phyloP scores from a whole-genome alignment of 2,113 vertebrate genomes.

The Machaerirhynchus nigripectus region DNA sequence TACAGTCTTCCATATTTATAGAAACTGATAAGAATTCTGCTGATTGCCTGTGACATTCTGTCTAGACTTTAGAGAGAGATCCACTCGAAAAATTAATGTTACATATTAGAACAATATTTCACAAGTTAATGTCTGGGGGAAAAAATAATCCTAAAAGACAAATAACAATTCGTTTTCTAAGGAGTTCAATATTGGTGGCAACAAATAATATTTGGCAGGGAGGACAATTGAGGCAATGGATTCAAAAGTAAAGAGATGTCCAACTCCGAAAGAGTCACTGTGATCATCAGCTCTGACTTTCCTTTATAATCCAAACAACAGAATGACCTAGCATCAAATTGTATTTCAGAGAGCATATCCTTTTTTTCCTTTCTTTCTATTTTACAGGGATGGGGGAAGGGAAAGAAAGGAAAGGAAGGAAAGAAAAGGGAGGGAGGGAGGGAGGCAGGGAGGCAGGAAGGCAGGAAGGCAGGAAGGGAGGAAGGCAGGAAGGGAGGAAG shows the following conservation, averaged over 20 bases:
- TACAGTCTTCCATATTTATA: constrained; percentile 58
- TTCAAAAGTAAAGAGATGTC: background rate
- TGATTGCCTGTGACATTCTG: constrained; percentile 69
- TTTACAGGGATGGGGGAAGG: background rate
- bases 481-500: background rate
- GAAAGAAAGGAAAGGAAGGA: background rate
- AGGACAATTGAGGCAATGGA: background rate
- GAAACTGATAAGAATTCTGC: constrained; percentile 63
- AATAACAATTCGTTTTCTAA: background rate
- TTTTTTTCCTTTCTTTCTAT: background rate
- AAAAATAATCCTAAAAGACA: constrained; percentile 51
- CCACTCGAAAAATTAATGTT: constrained; percentile 30
- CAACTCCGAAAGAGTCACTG: background rate
- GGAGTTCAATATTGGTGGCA: background rate
- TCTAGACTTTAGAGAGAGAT: constrained; percentile 51
- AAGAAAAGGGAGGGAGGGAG: background rate
- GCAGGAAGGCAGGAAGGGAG: background rate
- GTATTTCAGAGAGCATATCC: background rate
- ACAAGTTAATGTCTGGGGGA: constrained; percentile 41
- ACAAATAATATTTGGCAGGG: background rate
- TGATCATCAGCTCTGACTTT: background rate
- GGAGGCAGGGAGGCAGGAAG: too few species aligned
- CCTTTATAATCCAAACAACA: background rate
- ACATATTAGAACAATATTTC: constrained; percentile 39
- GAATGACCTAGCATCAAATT: background rate